Base-by-base conservation (phyloP, 2,113 vertebrate genomes). In the Muntiacus reevesi region DNA sequence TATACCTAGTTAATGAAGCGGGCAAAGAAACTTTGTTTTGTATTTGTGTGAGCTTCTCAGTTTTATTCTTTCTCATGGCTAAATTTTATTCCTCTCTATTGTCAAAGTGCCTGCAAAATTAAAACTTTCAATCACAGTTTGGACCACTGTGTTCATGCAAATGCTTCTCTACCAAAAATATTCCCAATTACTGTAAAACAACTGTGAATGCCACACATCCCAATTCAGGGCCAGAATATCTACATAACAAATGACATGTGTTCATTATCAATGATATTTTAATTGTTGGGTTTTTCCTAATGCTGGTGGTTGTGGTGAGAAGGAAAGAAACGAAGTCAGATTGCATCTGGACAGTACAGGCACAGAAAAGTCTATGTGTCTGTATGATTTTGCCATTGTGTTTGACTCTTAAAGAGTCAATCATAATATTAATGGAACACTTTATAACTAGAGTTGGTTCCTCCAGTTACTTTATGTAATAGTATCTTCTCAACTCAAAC, bases 51-150 rank as follows among this genome's bases (percentile, higher is more conserved):
- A 87, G 33, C 67, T 52, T 96, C n/a, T 47, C 60, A 85, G 27
- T 90, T 96, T 94, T 57, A 2, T 95, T 95, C 52, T 95, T 84
- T 96, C 81, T 60, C 25, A 30, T 86, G 33, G 19, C n/a, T 87
- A 87, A 92, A 94, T 81, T 54, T 87, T 94, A 57, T 87, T 91
- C 28, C 28, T 94, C 43, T 52, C 13, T 11, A 60, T 86, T 21
- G 71, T 91, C 54, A 89, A 55, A 93, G 55, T 78, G 54, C 43
- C 54, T 86, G 27, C 19, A 96, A 78, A 97, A 96, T 94, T 71
- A 85, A 92, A 93, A 94, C 59, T 87, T 94, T 74, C 33, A 74
- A 17, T 88, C 60, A 93, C 7, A 57, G 7, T 1, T 79, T 78
- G 21, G 3, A 87, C 71, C 78, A 52, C 7, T 81, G 7, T 71